Evolutionary conservation across 2,113 vertebrate genomes (phyloP).

Genomic region (Aptenodytes forsteri): DNA sequence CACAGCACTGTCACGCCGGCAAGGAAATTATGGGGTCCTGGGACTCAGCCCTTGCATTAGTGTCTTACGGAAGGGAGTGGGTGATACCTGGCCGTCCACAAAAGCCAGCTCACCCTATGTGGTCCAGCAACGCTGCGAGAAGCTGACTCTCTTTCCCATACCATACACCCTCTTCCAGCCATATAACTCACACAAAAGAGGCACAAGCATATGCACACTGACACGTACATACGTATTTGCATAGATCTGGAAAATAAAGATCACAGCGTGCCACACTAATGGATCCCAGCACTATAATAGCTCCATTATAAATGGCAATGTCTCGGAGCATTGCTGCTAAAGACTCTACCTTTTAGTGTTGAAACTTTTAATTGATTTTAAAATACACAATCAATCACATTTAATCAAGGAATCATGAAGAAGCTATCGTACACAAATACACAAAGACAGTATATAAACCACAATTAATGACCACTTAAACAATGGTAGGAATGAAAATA

Average conservation of each 20-base stretch:
- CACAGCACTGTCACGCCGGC: fast-evolving
- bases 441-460: constrained; percentile 57
- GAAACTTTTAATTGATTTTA: constrained; percentile 70
- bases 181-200: not conserved
- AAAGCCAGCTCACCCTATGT: not conserved
- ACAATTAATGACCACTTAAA: constrained; percentile 65
- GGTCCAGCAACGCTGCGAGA: not conserved
- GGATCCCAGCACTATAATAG: not conserved
- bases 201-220: not conserved
- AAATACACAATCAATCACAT: constrained; percentile 49
- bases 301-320: constrained; percentile 14
- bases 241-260: constrained; percentile 1
- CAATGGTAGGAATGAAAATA: constrained; percentile 33
- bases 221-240: fast-evolving
- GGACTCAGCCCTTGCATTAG: not conserved
- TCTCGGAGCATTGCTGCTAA: constrained; percentile 36
- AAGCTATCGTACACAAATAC: constrained; percentile 46
- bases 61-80: not conserved
- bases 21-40: not conserved
- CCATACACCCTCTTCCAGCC: not conserved
- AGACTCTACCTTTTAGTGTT: constrained; percentile 37
- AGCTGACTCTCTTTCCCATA: not conserved
- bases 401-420: constrained; percentile 64
- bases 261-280: not conserved
- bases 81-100: not conserved